phyloP scores from a whole-genome alignment of 2,888 invertebrate species.

The Bembecia ichneumoniformis region DNA sequence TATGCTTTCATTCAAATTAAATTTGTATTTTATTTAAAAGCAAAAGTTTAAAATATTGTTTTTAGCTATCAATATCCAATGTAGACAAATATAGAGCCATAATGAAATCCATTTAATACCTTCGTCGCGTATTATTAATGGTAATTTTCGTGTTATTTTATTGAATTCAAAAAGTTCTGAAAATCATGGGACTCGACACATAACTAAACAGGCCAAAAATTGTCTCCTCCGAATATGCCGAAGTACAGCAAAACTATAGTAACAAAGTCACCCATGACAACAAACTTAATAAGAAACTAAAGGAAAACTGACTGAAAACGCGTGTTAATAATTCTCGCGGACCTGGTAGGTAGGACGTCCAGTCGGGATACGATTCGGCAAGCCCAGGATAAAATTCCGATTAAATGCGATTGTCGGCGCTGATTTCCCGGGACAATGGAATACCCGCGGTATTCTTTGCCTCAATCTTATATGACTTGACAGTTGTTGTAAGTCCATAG shows the following conservation, averaged over 20 bases:
- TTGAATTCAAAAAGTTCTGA: too few relatives aligned
- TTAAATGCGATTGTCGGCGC: slow-evolving; percentile 46
- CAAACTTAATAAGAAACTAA: slow-evolving; percentile 32
- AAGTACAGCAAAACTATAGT: slow-evolving; percentile 3
- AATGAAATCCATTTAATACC: too few relatives aligned
- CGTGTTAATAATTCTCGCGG: slow-evolving; percentile 57
- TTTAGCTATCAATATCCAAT: too few relatives aligned
- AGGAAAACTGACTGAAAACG: slow-evolving; percentile 35
- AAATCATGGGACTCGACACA: too few relatives aligned
- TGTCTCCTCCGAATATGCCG: too few relatives aligned
- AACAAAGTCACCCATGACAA: slow-evolving; percentile 2
- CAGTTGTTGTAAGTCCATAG: background rate
- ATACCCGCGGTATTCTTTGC: slow-evolving; percentile 6
- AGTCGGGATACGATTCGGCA: slow-evolving; percentile 40
- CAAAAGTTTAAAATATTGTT: too few relatives aligned
- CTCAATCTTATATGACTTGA: background rate
- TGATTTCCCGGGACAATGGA: slow-evolving; percentile 52
- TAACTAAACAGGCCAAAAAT: too few relatives aligned
- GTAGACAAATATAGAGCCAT: too few relatives aligned
- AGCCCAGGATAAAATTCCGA: slow-evolving; percentile 41
- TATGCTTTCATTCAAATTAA: too few relatives aligned
- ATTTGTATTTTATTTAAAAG: too few relatives aligned
- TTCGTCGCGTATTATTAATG: too few relatives aligned
- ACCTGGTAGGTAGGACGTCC: slow-evolving; percentile 43
- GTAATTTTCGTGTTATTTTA: too few relatives aligned